These are phyloP conservation scores for Eurytoma californica DNA, from an alignment of 2,888 invertebrate genomes.

Conservation along the genomic window DNA sequence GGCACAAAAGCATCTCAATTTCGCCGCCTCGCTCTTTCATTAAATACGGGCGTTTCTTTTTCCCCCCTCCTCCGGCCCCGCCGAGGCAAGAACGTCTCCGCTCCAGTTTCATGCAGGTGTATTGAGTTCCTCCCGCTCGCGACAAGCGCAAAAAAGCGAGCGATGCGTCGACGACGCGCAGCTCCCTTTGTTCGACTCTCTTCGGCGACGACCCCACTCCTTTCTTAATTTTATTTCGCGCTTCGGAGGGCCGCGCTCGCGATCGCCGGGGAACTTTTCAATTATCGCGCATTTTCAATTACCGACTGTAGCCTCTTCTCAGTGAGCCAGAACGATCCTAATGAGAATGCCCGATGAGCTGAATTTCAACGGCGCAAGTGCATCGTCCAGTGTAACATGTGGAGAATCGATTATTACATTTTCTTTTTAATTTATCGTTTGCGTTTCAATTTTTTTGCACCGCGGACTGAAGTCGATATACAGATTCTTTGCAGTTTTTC, in stretches of 20 bases:
- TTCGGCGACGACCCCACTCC: not conserved
- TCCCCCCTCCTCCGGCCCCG: not conserved
- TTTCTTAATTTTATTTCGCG: conserved; percentile 6
- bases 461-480: too few relatives aligned
- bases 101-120: conserved; percentile 51
- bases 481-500: too few relatives aligned
- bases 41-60: conserved; percentile 12
- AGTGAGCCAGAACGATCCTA: conserved; percentile 24
- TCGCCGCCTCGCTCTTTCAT: conserved; percentile 32
- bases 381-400: too few relatives aligned
- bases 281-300: conserved; percentile 22
- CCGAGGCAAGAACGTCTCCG: conserved; percentile 17
- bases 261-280: conserved; percentile 33
- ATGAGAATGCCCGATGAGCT: not conserved
- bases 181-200: not conserved
- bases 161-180: conserved; percentile 17
- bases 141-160: conserved; percentile 25
- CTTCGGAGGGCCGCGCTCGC: not conserved
- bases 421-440: too few relatives aligned
- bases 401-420: too few relatives aligned
- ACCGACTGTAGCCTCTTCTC: not conserved
- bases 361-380: too few relatives aligned
- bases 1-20: conserved; percentile 18
- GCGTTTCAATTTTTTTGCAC: too few relatives aligned
- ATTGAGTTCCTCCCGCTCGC: conserved; percentile 35